Conservation (phyloP, 2,113 vertebrate genomes). For the Perccottus glenii region DNA sequence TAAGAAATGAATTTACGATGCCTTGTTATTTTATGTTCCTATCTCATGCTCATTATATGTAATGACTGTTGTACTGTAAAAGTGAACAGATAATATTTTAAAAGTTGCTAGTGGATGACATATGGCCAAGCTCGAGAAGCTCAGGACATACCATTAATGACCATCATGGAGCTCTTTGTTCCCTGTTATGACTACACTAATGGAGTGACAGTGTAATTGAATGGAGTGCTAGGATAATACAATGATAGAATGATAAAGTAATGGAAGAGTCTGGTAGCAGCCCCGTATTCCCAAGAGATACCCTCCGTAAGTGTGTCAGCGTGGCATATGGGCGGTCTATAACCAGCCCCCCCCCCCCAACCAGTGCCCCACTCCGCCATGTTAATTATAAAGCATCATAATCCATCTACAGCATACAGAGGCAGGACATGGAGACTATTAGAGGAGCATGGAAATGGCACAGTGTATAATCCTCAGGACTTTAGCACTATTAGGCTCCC, state of each 20-base stretch:
- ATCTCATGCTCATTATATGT: constrained; percentile 3
- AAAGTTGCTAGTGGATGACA: constrained; percentile 38
- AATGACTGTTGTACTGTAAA: constrained; percentile 9
- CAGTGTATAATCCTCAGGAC: constrained; percentile 68
- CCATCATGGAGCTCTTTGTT: constrained; percentile 72
- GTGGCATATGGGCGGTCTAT: constrained; percentile 75
- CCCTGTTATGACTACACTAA: constrained; percentile 71
- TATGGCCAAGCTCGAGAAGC: constrained; percentile 34
- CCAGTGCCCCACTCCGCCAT: constrained; percentile 44
- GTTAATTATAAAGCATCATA: constrained; percentile 80
- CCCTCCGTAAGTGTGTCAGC: constrained; percentile 77
- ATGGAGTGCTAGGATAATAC: constrained; percentile 74
- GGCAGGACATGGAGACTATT: constrained; percentile 77
- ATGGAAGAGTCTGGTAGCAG: constrained; percentile 63
- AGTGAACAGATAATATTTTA: constrained; percentile 22
- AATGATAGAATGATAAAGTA: constrained; percentile 76
- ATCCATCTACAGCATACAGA: constrained; percentile 76
- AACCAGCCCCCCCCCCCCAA: constrained; percentile 32
- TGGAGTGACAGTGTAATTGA: constrained; percentile 75
- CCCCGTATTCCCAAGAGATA: constrained; percentile 63
- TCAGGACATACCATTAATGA: constrained; percentile 70
- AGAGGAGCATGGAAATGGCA: constrained; percentile 69
- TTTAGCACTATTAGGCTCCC: constrained; percentile 68
- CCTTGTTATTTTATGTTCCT: neutral
- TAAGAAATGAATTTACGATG: neutral